phyloP scores from a whole-genome alignment of 1,140 invertebrate species.

The Zaprionus camerounensis region DNA sequence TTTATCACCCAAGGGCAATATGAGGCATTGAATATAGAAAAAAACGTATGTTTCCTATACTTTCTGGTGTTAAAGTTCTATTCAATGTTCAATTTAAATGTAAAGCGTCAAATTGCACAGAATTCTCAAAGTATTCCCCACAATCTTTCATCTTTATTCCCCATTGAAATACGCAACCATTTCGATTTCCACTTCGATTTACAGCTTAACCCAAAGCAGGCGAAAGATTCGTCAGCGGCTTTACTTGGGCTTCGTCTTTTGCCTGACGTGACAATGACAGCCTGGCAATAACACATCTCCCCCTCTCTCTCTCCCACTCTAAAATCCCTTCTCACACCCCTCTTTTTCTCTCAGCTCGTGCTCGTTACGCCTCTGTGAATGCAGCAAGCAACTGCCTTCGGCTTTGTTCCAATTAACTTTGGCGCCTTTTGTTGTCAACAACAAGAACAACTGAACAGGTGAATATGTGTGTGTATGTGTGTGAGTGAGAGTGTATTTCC shows the following conservation, averaged over 20 bases:
- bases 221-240: conserved; percentile 7
- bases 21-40: neutral
- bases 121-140: neutral
- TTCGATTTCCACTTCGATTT: neutral
- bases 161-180: neutral
- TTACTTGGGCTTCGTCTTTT: conserved; percentile 27
- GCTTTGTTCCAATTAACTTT: conserved; percentile 68
- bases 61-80: too few relatives aligned
- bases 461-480: conserved; percentile 14
- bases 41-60: neutral
- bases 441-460: conserved; percentile 12
- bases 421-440: conserved; percentile 59
- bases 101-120: neutral
- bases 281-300: neutral
- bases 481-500: conserved; percentile 2
- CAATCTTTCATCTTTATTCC: neutral
- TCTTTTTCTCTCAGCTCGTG: neutral
- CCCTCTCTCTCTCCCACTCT: neutral
- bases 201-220: neutral
- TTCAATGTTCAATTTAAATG: neutral
- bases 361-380: conserved; percentile 21
- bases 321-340: neutral
- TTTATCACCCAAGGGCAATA: neutral
- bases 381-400: conserved; percentile 27
- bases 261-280: conserved; percentile 39